A percentile compares a stretch with the other conserved stretches of the same genome.
Evolutionary conservation across 2,797 vertebrate species (phyloP).

Genomic region (Hemibagrus guttatus): DNA sequence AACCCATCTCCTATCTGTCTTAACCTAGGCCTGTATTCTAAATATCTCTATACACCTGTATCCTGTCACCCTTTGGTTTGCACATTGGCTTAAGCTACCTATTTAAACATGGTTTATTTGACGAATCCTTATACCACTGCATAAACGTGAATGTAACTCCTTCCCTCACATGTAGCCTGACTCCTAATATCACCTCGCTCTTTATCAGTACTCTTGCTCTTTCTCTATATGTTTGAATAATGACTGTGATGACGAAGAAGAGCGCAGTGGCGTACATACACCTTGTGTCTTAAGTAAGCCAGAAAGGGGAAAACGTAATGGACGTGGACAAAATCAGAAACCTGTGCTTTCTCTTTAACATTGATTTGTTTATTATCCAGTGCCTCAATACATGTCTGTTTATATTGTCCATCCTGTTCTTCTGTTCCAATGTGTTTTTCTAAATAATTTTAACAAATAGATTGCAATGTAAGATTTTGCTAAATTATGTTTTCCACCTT

Average conservation of each 20-base stretch:
- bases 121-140: background rate
- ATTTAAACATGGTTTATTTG: slow-evolving; percentile 18
- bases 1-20: background rate
- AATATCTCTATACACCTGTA: slow-evolving; percentile 31
- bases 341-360: slow-evolving; percentile 7
- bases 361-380: slow-evolving; percentile 59
- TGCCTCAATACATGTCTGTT: slow-evolving; percentile 70
- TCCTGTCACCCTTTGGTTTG: background rate
- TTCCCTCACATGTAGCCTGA: background rate
- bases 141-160: slow-evolving; percentile 9
- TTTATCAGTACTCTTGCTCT: slow-evolving; percentile 13
- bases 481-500: slow-evolving; percentile 58
- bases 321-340: slow-evolving; percentile 12
- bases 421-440: slow-evolving; percentile 53
- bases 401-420: slow-evolving; percentile 61
- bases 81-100: background rate
- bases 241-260: slow-evolving; percentile 22
- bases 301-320: slow-evolving; percentile 29
- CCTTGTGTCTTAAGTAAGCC: slow-evolving; percentile 30
- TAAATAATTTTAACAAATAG: background rate
- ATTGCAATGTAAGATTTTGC: slow-evolving; percentile 55
- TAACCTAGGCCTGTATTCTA: background rate
- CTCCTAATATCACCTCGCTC: slow-evolving; percentile 2
- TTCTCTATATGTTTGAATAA: background rate
- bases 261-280: background rate